Base-by-base conservation (phyloP, 2,888 invertebrate genomes). In the Holacanthella duospinosa region DNA sequence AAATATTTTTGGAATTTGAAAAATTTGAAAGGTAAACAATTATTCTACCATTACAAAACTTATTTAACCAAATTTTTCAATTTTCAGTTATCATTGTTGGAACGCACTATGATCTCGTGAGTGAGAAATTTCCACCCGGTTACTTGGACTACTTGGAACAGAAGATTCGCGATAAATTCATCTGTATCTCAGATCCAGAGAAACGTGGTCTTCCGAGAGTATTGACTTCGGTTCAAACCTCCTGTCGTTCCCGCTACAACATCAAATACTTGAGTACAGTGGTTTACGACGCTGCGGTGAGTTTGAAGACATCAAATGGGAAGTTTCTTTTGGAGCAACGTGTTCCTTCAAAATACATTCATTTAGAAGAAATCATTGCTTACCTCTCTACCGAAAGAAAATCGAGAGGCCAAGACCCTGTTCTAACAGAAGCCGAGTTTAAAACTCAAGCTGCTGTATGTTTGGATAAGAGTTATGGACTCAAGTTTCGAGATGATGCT, bases 191-290 rank as follows among this genome's bases (percentile, higher is more conserved):
- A 0, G 97, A 99, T 77, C 93, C 94, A 0, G 95, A 96, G 76
- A 97, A 96, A 78, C 86, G 91, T 69, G 96, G 96, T 0, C 79
- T 99, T 43, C 97, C 99, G 0, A 81, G 91, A 55, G 94, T 97
- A 0, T 81, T 95, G 73, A 93, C 93, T 76, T 89, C 93, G 0
- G 85, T 95, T 27, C 93, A 96, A 69, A 70, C 72, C n/a, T 73
- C 73, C 75, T 89, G 88, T 76, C 90, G 87, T 75, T 91, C 89
- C 0, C 82, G 90, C 1, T 89, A 93, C 77, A 95, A 96, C 76
- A 86, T 97, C 54, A 86, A 89, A 62, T 82, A 91, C 68, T 80
- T 97, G 1, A 92, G 93, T 29, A 92, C 93, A 78, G 83, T 93
- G 43, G 88, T 97, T 60, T 96, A 96, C 77, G 92, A 93, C 56